These are phyloP conservation scores for Zaprionus africanus DNA, from an alignment of 1,140 invertebrate species.

Conservation along the genomic window DNA sequence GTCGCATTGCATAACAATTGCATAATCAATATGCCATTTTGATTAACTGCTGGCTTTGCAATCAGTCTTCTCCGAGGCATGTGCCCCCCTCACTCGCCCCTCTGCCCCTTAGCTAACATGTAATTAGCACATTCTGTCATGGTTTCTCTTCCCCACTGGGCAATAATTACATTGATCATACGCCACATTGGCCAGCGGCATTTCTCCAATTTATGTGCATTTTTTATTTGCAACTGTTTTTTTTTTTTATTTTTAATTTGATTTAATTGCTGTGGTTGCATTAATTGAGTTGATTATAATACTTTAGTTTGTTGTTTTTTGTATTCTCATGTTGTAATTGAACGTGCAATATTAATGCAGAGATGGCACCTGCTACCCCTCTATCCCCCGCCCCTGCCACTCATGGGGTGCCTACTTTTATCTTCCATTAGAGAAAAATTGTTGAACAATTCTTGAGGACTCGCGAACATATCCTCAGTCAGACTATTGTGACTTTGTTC, in stretches of 20 bases:
- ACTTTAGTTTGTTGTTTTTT: background rate
- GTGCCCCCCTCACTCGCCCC: background rate
- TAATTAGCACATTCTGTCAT: conserved; percentile 45
- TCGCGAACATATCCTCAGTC: background rate
- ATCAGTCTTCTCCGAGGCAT: conserved; percentile 21
- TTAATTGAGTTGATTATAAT: conserved; percentile 18
- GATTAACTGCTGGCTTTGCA: conserved; percentile 64
- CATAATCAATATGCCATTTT: conserved; percentile 73
- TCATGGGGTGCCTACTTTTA: background rate
- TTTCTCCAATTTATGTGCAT: conserved; percentile 1
- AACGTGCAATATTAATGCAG: conserved; percentile 15
- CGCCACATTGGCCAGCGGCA: conserved; percentile 11
- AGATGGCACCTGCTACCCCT: background rate
- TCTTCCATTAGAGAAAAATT: conserved; percentile 20
- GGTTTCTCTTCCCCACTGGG: background rate
- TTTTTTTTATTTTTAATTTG: background rate
- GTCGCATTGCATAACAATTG: conserved; percentile 80
- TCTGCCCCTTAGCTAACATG: background rate
- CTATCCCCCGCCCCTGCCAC: too few species aligned
- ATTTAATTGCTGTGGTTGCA: conserved; percentile 15
- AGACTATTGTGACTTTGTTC: conserved; percentile 17
- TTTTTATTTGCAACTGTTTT: conserved; percentile 1
- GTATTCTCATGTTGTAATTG: conserved; percentile 16
- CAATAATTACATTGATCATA: conserved; percentile 39
- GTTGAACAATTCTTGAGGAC: background rate